phyloP scores from a whole-genome alignment of 1,140 invertebrate genomes.

The Panagrolaimus sp. region DNA sequence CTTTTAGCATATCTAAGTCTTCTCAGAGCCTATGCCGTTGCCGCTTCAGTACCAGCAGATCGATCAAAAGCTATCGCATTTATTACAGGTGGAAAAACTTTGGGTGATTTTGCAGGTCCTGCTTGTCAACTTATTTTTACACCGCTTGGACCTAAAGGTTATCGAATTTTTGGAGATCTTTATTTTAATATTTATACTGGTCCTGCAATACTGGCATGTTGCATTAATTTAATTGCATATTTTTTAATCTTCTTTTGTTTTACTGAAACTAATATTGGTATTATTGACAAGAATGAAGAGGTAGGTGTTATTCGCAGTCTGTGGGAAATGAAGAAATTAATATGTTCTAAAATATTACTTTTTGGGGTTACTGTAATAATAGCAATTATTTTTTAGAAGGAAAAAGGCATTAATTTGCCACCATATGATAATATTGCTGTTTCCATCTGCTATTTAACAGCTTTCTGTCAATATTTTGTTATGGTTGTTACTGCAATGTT shows the following conservation, averaged over 20 bases:
- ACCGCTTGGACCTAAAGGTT: background rate
- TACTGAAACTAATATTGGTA: background rate
- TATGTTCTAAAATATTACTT: too few relatives aligned
- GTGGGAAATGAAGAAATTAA: too few relatives aligned
- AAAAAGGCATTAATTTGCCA: background rate
- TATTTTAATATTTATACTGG: constrained; percentile 11
- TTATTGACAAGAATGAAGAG: background rate
- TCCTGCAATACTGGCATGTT: background rate
- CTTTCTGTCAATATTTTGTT: constrained; percentile 1
- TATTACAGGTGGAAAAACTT: too few relatives aligned
- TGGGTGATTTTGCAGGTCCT: background rate
- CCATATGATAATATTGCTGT: background rate
- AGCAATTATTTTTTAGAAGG: background rate
- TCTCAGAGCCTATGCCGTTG: too few relatives aligned
- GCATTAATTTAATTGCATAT: background rate
- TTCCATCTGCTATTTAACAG: background rate
- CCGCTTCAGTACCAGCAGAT: too few relatives aligned
- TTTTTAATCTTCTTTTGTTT: background rate
- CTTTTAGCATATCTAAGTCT: too few relatives aligned
- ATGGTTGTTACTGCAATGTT: background rate
- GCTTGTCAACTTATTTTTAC: constrained; percentile 13
- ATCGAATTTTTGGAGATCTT: background rate
- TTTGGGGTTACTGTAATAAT: too few relatives aligned
- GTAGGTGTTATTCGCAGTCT: too few relatives aligned
- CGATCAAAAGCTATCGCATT: too few relatives aligned